A percentile compares a stretch with the other conserved stretches of the same genome.
These are phyloP conservation scores for Lepisosteus oculatus DNA, from an alignment of 2,113 vertebrate genomes.

Conservation along the genomic window DNA sequence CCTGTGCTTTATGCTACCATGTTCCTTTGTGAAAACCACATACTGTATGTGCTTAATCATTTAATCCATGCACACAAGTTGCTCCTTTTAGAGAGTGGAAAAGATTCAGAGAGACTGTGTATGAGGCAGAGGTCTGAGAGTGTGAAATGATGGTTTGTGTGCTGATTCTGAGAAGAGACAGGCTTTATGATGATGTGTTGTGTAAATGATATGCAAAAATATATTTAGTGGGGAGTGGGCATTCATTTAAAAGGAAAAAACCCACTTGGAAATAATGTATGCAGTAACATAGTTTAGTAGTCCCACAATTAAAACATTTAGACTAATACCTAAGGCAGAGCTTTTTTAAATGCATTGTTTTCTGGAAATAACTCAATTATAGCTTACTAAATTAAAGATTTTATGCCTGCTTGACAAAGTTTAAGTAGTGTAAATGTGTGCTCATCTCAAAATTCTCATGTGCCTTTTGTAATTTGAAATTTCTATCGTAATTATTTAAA, in stretches of 20 bases:
- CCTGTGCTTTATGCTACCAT: neutral
- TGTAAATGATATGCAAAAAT: neutral
- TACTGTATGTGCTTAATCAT: neutral
- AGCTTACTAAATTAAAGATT: too few species aligned
- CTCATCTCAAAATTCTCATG: neutral
- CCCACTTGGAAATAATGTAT: too few species aligned
- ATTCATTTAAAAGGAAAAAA: neutral
- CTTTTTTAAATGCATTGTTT: too few species aligned
- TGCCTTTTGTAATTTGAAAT: neutral
- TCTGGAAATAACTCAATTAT: too few species aligned
- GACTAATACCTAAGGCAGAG: too few species aligned
- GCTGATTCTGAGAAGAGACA: conserved; percentile 5
- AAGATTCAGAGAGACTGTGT: conserved; percentile 3
- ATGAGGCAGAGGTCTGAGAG: conserved; percentile 17
- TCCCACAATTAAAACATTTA: too few species aligned
- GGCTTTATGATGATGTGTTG: neutral
- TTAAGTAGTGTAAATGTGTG: neutral
- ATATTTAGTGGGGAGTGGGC: conserved; percentile 1
- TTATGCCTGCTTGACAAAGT: too few species aligned
- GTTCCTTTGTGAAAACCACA: neutral
- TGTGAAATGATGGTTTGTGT: conserved; percentile 17
- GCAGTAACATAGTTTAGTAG: too few species aligned
- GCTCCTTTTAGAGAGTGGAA: neutral
- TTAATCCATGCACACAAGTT: neutral
- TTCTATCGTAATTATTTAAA: too few species aligned